Evolutionary conservation across 2,888 invertebrate species (phyloP).

Genomic region (Alentia gelatinosa): DNA sequence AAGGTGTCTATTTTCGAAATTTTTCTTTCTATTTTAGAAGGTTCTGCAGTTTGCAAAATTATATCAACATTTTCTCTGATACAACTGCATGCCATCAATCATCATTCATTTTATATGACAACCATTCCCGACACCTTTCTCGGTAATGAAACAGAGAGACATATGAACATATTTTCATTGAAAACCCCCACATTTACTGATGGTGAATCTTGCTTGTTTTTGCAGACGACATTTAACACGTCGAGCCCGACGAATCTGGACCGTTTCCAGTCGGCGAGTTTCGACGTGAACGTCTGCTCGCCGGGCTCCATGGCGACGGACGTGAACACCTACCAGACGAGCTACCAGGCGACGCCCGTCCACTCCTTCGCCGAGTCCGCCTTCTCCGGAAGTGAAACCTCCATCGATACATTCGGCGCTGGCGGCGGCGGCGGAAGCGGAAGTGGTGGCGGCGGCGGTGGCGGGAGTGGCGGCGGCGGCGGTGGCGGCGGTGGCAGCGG

Average conservation of each 20-base stretch:
- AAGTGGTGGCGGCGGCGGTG: background rate
- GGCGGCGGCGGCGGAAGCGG: background rate
- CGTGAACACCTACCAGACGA: conserved; percentile 53
- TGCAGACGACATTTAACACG: conserved; percentile 55
- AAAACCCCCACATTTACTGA: background rate
- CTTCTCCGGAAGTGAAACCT: conserved; percentile 36
- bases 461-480: background rate
- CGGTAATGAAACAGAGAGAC: too few species aligned
- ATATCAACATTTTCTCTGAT: background rate
- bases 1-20: background rate
- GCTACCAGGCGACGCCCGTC: conserved; percentile 54
- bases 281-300: conserved; percentile 44
- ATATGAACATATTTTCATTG: background rate
- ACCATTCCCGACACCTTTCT: background rate
- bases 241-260: conserved; percentile 24
- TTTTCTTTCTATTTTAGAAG: background rate
- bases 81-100: too few species aligned
- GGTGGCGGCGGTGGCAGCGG: background rate
- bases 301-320: conserved; percentile 51
- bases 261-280: conserved; percentile 45
- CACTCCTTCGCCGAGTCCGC: conserved; percentile 35
- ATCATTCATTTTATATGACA: background rate
- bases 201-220: background rate
- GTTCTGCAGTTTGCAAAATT: background rate
- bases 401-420: background rate